Evolutionary conservation across 2,888 invertebrate species (phyloP).

Genomic region (Ormia ochracea): DNA sequence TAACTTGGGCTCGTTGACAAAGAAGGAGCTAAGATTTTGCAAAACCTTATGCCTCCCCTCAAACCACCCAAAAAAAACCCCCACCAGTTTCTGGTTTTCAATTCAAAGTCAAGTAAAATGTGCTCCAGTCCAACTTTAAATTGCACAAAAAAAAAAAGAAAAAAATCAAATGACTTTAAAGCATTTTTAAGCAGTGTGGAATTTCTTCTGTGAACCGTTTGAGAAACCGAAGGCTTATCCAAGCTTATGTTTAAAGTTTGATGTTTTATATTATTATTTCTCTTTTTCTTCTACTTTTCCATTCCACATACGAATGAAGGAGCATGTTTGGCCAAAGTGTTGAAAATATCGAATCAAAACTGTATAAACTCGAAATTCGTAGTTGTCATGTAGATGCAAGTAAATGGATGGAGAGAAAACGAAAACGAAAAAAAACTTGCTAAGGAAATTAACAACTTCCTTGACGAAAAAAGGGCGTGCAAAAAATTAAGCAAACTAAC

Average conservation of each 20-base stretch:
- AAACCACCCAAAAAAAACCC: too few relatives aligned
- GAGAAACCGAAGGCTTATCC: conserved; percentile 60
- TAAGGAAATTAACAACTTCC: conserved; percentile 61
- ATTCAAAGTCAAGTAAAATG: background rate
- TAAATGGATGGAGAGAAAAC: background rate
- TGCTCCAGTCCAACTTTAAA: background rate
- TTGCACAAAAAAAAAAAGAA: background rate
- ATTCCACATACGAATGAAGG: background rate
- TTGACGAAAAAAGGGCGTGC: conserved; percentile 13
- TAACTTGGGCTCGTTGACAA: background rate
- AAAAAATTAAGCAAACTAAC: background rate
- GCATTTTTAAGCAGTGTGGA: conserved; percentile 26
- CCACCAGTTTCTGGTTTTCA: background rate
- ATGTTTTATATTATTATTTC: conserved; percentile 22
- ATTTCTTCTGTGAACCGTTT: conserved; percentile 53
- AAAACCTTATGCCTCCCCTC: background rate
- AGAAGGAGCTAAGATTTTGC: background rate
- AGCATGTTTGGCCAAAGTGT: conserved; percentile 13
- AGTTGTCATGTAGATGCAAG: conserved; percentile 41
- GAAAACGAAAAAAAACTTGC: background rate
- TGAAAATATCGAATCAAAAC: background rate
- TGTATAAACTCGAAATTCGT: background rate
- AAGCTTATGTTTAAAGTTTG: conserved; percentile 59
- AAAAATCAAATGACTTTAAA: conserved; percentile 23
- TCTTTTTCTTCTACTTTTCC: background rate